Base-by-base conservation (phyloP, 2,888 invertebrate species). In the Dasypogon diadema region DNA sequence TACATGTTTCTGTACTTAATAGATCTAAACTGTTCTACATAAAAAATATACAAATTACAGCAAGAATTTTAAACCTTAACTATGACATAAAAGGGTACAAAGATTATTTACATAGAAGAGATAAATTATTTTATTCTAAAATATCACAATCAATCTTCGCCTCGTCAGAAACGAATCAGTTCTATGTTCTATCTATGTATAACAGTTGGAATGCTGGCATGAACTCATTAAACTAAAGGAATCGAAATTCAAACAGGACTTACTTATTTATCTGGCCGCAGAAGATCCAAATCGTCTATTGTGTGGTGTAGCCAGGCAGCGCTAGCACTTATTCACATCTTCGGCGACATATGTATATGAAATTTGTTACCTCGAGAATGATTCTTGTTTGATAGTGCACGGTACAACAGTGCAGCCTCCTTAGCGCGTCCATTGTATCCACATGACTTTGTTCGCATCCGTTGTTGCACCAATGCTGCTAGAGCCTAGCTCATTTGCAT, bases 401-500 rank as follows among this genome's bases (percentile, higher is more conserved):
- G 58, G 24, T 55, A 21, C 24, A 21, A 55, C 5, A 24, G 21
- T 30, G 30, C 63, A 48, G 12, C 12, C 48, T 48, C 48, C 51
- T 51, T 51, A 12, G 10, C 12, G 42, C 30, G n/a, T n/a, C 30
- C 30, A 30, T 30, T 30, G 42, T 42, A 42, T 42, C 8, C 42
- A 42, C 42, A 12, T 42, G 8, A 12, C 42, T 42, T 30, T 30
- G 30, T 30, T 30, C 30, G 8, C 3, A 30, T 30, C 30, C 8
- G 30, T 30, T 30, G 3, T 3, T 30, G 30, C 12, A 42, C 8
- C 10, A 8, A 12, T 3, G n/a, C 42, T 12, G 42, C 10, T 42
- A 42, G 63, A 63, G 18, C 63, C 42, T 6, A 65, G 46, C 51
- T 37, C 55, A 56, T 73, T 73, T 73, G 56, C 72, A 73, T 73